Percentiles rank a stretch among this genome's conserved stretches.
These are phyloP conservation scores for Solenodon paradoxus DNA, from an alignment of 2,113 vertebrate genomes.

Conservation along the genomic window DNA sequence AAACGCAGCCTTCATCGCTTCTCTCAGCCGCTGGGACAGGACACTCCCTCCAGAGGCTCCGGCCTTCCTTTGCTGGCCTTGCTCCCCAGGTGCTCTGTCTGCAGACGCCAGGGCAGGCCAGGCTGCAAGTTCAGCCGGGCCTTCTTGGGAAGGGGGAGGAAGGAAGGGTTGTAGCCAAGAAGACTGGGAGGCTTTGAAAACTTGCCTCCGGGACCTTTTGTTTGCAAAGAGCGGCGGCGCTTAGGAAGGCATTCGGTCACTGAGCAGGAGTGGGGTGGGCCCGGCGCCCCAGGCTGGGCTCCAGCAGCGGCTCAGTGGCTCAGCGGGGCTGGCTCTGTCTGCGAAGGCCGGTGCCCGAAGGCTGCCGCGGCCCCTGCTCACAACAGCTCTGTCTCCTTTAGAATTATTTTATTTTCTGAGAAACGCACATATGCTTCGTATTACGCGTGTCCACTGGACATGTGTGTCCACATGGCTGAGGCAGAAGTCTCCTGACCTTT, in stretches of 20 bases:
- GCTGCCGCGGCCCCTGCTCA: neutral
- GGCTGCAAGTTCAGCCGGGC: slow-evolving; percentile 48
- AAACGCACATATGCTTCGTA: slow-evolving; percentile 30
- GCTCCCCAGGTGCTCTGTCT: slow-evolving; percentile 76
- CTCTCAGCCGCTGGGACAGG: slow-evolving; percentile 73
- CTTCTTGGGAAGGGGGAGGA: slow-evolving; percentile 8
- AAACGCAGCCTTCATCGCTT: slow-evolving; percentile 9
- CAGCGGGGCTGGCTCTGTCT: neutral
- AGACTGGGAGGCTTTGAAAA: slow-evolving; percentile 58
- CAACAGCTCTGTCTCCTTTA: neutral
- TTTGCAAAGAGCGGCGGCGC: neutral
- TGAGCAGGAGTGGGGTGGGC: too few relatives aligned
- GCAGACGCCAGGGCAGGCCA: slow-evolving; percentile 33
- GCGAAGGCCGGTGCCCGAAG: neutral
- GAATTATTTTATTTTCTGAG: slow-evolving; percentile 32
- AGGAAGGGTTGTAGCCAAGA: slow-evolving; percentile 50
- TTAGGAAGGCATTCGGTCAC: neutral
- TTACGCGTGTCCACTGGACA: neutral
- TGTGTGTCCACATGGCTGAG: slow-evolving; percentile 20
- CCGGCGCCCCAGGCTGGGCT: too few relatives aligned
- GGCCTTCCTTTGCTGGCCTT: slow-evolving; percentile 81
- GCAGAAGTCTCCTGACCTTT: neutral
- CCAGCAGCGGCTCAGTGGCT: too few relatives aligned
- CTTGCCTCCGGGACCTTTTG: slow-evolving; percentile 2
- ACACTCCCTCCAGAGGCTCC: slow-evolving; percentile 79